These are phyloP conservation scores for Oryzias woworae DNA, from an alignment of 2,113 vertebrate genomes.

Conservation along the genomic window DNA sequence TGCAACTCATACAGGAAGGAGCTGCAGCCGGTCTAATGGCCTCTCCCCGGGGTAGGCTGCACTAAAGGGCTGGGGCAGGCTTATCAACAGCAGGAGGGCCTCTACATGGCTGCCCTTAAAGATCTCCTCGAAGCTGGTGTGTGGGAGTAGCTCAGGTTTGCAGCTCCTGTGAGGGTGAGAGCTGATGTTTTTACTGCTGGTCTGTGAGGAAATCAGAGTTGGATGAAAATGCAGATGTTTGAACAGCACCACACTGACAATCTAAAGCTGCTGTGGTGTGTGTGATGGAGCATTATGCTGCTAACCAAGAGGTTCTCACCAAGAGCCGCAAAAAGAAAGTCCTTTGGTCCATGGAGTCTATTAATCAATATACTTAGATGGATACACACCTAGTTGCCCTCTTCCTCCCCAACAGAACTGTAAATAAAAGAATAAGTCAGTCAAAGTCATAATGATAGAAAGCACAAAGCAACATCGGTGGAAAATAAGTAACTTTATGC, in stretches of 20 bases:
- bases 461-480: too few relatives aligned
- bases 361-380: too few relatives aligned
- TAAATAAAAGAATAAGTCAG: too few relatives aligned
- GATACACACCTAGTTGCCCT: too few relatives aligned
- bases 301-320: conserved; percentile 6
- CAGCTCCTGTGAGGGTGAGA: conserved; percentile 24
- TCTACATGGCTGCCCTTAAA: conserved; percentile 38
- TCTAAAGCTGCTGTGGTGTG: conserved; percentile 32
- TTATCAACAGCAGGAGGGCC: conserved; percentile 65
- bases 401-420: too few relatives aligned
- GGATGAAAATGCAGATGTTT: conserved; percentile 43
- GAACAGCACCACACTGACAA: conserved; percentile 41
- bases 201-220: conserved; percentile 31
- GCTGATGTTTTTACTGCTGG: conserved; percentile 30
- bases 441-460: too few relatives aligned
- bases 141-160: conserved; percentile 49
- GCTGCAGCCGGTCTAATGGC: conserved; percentile 63
- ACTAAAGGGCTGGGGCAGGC: conserved; percentile 44
- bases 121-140: conserved; percentile 37
- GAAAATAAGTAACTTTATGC: too few relatives aligned
- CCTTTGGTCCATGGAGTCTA: too few relatives aligned
- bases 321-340: too few relatives aligned
- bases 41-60: conserved; percentile 53
- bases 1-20: conserved; percentile 68
- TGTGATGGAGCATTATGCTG: conserved; percentile 20